phyloP scores from a whole-genome alignment of 1,140 invertebrate species.

The Nomia melanderi region DNA sequence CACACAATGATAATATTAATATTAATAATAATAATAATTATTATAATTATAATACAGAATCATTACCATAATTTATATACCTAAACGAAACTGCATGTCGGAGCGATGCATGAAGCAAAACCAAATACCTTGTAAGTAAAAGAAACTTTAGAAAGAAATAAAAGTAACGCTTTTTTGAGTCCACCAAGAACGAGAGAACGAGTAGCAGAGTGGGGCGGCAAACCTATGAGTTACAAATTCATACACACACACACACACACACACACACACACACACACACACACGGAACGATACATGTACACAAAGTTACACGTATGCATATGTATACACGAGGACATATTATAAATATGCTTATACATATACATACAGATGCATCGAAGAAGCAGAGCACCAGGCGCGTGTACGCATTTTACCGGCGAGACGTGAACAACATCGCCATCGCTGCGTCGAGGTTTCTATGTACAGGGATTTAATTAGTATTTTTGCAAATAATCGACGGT shows the following conservation, averaged over 20 bases:
- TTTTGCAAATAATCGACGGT: constrained; percentile 72
- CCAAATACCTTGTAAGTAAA: constrained; percentile 79
- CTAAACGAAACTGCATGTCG: constrained; percentile 74
- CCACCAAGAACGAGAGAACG: constrained; percentile 51
- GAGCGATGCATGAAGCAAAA: constrained; percentile 72
- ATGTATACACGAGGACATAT: background rate
- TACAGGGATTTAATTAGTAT: constrained; percentile 80
- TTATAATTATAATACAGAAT: constrained; percentile 78
- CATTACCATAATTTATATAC: constrained; percentile 81
- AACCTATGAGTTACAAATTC: constrained; percentile 20
- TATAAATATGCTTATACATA: too few species aligned
- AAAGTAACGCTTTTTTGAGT: constrained; percentile 66
- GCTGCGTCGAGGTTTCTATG: constrained; percentile 71
- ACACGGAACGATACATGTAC: background rate
- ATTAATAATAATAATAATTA: constrained; percentile 73
- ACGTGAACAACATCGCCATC: background rate
- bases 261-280: background rate
- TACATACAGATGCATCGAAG: too few species aligned
- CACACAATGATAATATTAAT: constrained; percentile 74
- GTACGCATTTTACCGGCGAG: background rate
- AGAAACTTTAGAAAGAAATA: constrained; percentile 67
- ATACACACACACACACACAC: background rate
- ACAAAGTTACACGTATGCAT: background rate
- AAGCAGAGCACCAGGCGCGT: too few species aligned
- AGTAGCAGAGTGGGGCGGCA: constrained; percentile 23